Conservation (phyloP, 2,888 invertebrate species). For the Achlya flavicornis region DNA sequence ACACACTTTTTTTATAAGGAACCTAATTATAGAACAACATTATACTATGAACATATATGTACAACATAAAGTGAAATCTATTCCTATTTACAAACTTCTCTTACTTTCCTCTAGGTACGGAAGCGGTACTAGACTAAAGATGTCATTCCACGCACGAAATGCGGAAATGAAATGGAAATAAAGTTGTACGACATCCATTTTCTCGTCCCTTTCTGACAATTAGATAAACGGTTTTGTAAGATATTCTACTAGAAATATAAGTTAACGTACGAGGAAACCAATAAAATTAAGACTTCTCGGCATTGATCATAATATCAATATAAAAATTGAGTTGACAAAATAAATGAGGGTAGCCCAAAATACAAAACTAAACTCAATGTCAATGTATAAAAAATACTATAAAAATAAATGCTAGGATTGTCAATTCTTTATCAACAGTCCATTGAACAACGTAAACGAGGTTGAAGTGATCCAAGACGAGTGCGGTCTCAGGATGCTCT, state of each 20-base stretch:
- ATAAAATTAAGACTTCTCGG: background rate
- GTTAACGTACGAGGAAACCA: background rate
- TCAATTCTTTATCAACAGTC: conserved; percentile 22
- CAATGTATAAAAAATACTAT: too few species aligned
- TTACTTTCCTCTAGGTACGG: conserved; percentile 4
- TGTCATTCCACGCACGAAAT: conserved; percentile 10
- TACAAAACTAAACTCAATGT: background rate
- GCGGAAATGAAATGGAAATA: conserved; percentile 12
- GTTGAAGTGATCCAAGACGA: conserved; percentile 34
- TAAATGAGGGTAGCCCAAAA: background rate
- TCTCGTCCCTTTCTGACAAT: background rate
- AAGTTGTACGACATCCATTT: conserved; percentile 2
- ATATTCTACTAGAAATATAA: background rate
- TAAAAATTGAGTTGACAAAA: background rate
- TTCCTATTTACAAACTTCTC: too few species aligned
- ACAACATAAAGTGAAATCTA: too few species aligned
- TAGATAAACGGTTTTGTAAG: background rate
- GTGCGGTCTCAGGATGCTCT: conserved; percentile 43
- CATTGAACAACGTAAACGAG: conserved; percentile 44
- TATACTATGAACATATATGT: too few species aligned
- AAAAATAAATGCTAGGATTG: background rate
- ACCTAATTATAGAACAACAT: too few species aligned
- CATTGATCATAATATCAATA: background rate
- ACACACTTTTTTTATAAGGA: too few species aligned
- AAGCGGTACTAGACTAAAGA: background rate